Evolutionary conservation across 2,888 invertebrate genomes (phyloP).

Genomic region (Volucella zonaria): DNA sequence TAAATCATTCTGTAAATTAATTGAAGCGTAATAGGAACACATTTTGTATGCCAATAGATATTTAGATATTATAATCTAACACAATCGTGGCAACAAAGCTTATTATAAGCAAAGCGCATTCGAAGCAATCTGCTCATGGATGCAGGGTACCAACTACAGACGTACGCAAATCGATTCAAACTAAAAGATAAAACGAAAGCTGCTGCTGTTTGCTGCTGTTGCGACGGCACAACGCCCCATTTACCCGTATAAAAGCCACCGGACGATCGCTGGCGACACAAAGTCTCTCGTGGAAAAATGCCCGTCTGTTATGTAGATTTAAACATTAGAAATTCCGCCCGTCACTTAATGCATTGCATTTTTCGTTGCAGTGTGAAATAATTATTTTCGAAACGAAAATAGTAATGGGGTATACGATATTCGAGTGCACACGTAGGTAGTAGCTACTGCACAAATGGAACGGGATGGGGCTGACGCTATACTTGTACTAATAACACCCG

Average conservation of each 20-base stretch:
- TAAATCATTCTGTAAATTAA: conserved; percentile 73
- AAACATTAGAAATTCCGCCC: conserved; percentile 71
- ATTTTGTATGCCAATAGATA: conserved; percentile 65
- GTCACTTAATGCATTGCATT: conserved; percentile 68
- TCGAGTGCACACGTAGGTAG: no score
- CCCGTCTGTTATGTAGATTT: conserved; percentile 73
- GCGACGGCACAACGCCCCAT: conserved; percentile 48
- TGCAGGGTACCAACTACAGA: conserved; percentile 4
- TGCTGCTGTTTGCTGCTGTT: not conserved
- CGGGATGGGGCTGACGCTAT: conserved; percentile 33
- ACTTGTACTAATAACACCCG: not conserved
- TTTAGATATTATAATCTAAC: conserved; percentile 38
- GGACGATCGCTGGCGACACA: conserved; percentile 67
- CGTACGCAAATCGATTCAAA: conserved; percentile 45
- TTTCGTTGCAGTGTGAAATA: conserved; percentile 66
- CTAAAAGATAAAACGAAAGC: conserved; percentile 59
- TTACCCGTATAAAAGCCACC: conserved; percentile 58
- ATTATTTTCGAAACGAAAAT: conserved; percentile 62
- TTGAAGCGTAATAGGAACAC: conserved; percentile 70
- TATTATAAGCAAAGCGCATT: conserved; percentile 44
- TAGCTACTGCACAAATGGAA: not conserved
- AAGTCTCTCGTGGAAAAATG: conserved; percentile 71
- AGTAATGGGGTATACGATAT: conserved; percentile 22
- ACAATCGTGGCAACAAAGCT: conserved; percentile 62
- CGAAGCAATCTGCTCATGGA: not conserved